phyloP scores from a whole-genome alignment of 2,113 vertebrate genomes.

The Myrmophylax atrothorax region DNA sequence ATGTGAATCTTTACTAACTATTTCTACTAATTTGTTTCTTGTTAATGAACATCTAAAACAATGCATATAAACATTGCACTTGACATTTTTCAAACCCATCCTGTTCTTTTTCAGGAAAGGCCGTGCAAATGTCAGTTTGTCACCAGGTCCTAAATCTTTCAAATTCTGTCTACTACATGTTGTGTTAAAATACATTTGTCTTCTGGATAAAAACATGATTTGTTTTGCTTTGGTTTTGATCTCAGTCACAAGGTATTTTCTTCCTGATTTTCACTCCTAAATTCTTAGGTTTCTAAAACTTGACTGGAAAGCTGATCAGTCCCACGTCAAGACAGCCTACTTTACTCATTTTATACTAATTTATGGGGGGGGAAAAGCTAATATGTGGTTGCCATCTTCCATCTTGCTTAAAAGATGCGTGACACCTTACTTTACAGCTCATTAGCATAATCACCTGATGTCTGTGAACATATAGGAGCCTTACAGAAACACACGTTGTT shows the following conservation, averaged over 20 bases:
- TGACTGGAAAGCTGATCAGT: neutral
- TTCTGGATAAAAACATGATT: neutral
- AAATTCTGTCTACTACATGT: neutral
- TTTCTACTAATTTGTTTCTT: neutral
- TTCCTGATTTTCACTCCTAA: neutral
- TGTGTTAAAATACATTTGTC: neutral
- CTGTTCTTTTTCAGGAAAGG: neutral
- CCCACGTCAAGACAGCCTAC: neutral
- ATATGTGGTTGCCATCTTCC: neutral
- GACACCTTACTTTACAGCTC: neutral
- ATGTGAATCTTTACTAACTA: rapidly evolving
- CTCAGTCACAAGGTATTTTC: neutral
- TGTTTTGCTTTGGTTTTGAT: neutral
- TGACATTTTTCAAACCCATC: neutral
- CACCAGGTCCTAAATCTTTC: neutral
- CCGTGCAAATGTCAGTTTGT: neutral
- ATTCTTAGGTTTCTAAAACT: neutral
- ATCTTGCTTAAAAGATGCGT: neutral
- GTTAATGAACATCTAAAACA: neutral
- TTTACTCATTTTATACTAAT: neutral
- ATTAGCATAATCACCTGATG: neutral
- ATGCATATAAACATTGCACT: neutral
- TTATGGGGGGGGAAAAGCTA: neutral
- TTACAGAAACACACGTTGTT: neutral
- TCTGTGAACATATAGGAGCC: neutral